Percentiles rank a stretch among this genome's conserved stretches.
Conservation (phyloP, 1,140 invertebrate genomes). For the Drosophila nasuta region DNA sequence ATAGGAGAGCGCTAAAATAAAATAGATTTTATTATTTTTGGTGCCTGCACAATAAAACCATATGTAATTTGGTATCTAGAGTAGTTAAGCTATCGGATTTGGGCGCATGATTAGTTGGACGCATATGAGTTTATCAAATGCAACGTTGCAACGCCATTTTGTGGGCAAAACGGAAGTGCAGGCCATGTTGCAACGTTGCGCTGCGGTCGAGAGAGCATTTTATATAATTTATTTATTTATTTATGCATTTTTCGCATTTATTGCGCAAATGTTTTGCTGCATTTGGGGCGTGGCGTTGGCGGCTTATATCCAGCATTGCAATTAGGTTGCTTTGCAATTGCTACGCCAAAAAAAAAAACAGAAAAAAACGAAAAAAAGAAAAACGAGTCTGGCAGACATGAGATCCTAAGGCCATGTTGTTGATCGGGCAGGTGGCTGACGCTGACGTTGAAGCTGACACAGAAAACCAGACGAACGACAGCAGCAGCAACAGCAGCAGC, state of each 20-base stretch:
- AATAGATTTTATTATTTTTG: no score
- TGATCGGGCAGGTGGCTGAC: conserved; percentile 68
- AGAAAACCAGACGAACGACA: conserved; percentile 66
- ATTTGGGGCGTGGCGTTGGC: conserved; percentile 33
- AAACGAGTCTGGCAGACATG: conserved; percentile 47
- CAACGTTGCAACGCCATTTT: conserved; percentile 32
- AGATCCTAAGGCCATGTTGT: conserved; percentile 74
- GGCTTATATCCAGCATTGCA: conserved; percentile 22
- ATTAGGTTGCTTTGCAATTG: conserved; percentile 36
- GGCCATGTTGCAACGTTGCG: conserved; percentile 32
- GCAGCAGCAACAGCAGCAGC: conserved; percentile 58
- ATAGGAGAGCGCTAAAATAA: no score
- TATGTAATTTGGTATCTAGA: background rate
- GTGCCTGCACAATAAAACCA: no score
- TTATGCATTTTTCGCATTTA: conserved; percentile 64
- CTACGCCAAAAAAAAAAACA: conserved; percentile 1
- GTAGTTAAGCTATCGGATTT: conserved; percentile 6
- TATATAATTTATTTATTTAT: conserved; percentile 66
- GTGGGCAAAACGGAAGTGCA: conserved; percentile 60
- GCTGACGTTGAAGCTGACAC: conserved; percentile 63
- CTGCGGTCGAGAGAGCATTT: conserved; percentile 33
- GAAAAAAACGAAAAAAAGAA: conserved; percentile 5
- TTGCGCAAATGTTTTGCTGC: conserved; percentile 42
- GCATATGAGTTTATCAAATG: conserved; percentile 20
- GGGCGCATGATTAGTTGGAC: background rate